Percentiles rank a stretch among this genome's conserved stretches.
Conservation (phyloP, 2,797 vertebrate genomes). For the Adrianichthys oophorus region DNA sequence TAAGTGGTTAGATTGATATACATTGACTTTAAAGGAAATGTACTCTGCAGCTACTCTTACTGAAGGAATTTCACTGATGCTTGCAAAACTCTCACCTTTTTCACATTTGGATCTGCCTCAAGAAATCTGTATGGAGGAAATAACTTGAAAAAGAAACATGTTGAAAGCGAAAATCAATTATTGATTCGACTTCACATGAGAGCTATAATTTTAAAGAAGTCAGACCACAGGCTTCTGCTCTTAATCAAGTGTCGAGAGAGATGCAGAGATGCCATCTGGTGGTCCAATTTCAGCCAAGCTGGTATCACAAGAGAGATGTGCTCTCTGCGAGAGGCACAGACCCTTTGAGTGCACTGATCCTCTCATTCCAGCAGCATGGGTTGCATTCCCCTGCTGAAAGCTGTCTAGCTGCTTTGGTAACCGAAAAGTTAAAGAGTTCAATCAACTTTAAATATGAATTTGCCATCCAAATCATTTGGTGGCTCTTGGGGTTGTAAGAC, state of each 20-base stretch:
- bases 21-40: conserved; percentile 8
- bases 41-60: background rate
- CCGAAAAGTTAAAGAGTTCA: conserved; percentile 46
- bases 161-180: conserved; percentile 62
- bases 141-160: conserved; percentile 28
- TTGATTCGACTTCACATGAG: conserved; percentile 60
- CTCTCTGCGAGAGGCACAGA: conserved; percentile 44
- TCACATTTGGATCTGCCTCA: conserved; percentile 20
- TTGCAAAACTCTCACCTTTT: conserved; percentile 7
- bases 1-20: too few species aligned
- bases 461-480: conserved; percentile 29
- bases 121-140: conserved; percentile 16
- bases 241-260: conserved; percentile 67
- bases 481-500: background rate
- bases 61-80: conserved; percentile 1
- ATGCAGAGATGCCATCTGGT: conserved; percentile 75
- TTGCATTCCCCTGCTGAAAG: conserved; percentile 36
- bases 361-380: conserved; percentile 48
- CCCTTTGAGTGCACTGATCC: conserved; percentile 35
- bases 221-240: conserved; percentile 59
- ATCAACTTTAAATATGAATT: conserved; percentile 40
- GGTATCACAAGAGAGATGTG: conserved; percentile 55
- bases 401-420: conserved; percentile 47
- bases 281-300: conserved; percentile 69
- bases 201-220: conserved; percentile 51